These are phyloP conservation scores for Cordilura impudica DNA, from an alignment of 2,888 invertebrate genomes.

Conservation along the genomic window DNA sequence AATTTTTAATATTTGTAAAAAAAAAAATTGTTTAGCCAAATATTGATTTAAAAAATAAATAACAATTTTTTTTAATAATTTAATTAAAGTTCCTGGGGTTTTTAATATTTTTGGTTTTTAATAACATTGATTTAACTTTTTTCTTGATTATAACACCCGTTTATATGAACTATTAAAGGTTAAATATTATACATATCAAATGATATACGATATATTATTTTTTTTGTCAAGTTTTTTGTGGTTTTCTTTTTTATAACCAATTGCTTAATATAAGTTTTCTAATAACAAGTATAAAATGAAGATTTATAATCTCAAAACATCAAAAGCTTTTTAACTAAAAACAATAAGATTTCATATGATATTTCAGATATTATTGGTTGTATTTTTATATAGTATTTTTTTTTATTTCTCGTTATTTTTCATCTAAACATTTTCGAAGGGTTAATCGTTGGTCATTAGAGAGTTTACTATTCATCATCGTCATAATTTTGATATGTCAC, in stretches of 20 bases:
- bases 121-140: conserved; percentile 11
- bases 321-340: conserved; percentile 57
- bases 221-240: conserved; percentile 57
- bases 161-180: conserved; percentile 40
- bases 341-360: conserved; percentile 74
- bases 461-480: conserved; percentile 83
- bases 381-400: conserved; percentile 43
- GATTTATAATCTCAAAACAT: conserved; percentile 62
- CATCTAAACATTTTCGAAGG: not conserved
- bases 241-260: conserved; percentile 36
- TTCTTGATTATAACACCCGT: conserved; percentile 46
- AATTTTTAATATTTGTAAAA: not conserved
- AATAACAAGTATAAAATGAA: conserved; percentile 65
- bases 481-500: conserved; percentile 97
- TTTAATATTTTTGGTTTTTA: too few relatives aligned
- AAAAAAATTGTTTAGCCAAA: not conserved
- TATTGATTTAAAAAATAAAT: too few relatives aligned
- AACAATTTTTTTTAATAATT: not conserved
- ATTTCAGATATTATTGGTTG: conserved; percentile 78
- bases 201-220: conserved; percentile 22
- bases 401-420: not conserved
- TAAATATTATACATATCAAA: conserved; percentile 39
- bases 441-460: conserved; percentile 47
- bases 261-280: conserved; percentile 38
- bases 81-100: too few relatives aligned